These are phyloP conservation scores for Daktulosphaira vitifoliae DNA, from an alignment of 1,140 invertebrate genomes.

Conservation along the genomic window DNA sequence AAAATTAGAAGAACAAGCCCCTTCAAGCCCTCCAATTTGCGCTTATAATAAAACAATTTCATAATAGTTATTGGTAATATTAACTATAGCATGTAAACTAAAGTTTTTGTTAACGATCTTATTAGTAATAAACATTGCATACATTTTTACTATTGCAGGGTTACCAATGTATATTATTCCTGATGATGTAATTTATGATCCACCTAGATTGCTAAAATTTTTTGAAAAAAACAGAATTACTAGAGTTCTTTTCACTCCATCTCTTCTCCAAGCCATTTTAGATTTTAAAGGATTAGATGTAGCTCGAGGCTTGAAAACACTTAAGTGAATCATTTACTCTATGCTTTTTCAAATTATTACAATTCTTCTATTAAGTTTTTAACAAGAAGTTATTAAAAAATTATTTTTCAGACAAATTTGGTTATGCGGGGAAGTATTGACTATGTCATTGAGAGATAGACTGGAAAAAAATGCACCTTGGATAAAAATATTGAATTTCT, in stretches of 20 bases:
- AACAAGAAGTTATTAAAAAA: background rate
- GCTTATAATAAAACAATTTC: too few relatives aligned
- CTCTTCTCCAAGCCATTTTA: constrained; percentile 38
- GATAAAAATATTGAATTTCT: constrained; percentile 40
- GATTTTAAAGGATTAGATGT: constrained; percentile 36
- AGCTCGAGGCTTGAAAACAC: constrained; percentile 34
- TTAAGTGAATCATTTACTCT: constrained; percentile 35
- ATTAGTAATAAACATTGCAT: too few relatives aligned
- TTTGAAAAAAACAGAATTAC: constrained; percentile 38
- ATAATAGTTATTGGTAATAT: too few relatives aligned
- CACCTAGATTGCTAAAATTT: constrained; percentile 36
- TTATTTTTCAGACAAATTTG: constrained; percentile 37
- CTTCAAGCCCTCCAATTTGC: too few relatives aligned
- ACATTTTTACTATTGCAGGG: too few relatives aligned
- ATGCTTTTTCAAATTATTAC: background rate
- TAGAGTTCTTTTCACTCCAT: constrained; percentile 40
- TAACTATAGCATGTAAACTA: too few relatives aligned
- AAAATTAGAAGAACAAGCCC: too few relatives aligned
- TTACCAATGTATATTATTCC: constrained; percentile 40
- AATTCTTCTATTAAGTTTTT: background rate
- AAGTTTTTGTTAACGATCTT: too few relatives aligned
- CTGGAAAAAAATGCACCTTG: constrained; percentile 36
- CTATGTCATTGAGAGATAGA: constrained; percentile 37
- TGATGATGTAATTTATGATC: constrained; percentile 40
- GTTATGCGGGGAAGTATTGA: constrained; percentile 41